Evolutionary conservation across 2,113 vertebrate species (phyloP).

Genomic region (Xenopus laevis): DNA sequence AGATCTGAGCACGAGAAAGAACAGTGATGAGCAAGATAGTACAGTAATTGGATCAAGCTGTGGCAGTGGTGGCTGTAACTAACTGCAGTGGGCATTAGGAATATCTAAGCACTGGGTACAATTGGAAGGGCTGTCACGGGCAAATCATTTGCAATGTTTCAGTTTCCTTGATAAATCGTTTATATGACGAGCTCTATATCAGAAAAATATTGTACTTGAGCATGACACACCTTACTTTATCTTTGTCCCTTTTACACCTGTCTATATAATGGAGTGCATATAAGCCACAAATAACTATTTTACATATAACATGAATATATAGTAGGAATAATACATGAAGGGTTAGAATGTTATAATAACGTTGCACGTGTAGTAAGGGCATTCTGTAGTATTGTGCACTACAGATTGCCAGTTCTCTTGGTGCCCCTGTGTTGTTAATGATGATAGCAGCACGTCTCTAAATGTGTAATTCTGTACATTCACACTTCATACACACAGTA

Average conservation of each 20-base stretch:
- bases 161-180: constrained; percentile 37
- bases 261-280: neutral
- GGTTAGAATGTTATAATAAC: too few species aligned
- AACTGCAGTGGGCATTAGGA: constrained; percentile 41
- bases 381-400: too few species aligned
- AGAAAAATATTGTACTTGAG: constrained; percentile 29
- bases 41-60: constrained; percentile 56
- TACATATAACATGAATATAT: too few species aligned
- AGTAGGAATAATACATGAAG: too few species aligned
- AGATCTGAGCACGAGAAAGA: constrained; percentile 46
- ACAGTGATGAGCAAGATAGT: constrained; percentile 46
- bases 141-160: constrained; percentile 46
- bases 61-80: constrained; percentile 47
- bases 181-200: constrained; percentile 9
- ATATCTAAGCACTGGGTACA: constrained; percentile 27
- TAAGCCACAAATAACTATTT: too few species aligned
- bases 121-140: constrained; percentile 45
- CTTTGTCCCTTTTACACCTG: neutral
- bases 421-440: too few species aligned
- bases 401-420: too few species aligned
- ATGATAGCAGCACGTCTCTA: too few species aligned
- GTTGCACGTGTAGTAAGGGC: too few species aligned
- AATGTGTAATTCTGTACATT: too few species aligned
- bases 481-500: too few species aligned
- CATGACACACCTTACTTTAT: constrained; percentile 13